Conservation (phyloP, 2,888 invertebrate species). For the Brenthis hecate region DNA sequence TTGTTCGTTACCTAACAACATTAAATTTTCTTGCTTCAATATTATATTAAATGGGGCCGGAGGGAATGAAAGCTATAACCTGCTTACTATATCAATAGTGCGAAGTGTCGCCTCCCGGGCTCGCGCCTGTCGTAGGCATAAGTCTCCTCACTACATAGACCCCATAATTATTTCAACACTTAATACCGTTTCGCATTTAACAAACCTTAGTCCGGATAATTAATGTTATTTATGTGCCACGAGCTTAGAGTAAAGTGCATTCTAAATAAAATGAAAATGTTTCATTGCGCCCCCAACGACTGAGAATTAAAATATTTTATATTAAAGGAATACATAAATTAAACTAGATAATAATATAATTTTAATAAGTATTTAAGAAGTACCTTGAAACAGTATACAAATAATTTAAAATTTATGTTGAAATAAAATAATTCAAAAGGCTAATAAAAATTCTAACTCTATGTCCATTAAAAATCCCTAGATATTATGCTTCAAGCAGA, state of each 20-base stretch:
- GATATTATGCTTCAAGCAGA: conserved; percentile 17
- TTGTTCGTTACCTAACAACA: conserved; percentile 25
- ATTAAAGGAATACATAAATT: background rate
- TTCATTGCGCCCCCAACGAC: conserved; percentile 6
- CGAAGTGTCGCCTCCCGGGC: conserved; percentile 24
- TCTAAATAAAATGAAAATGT: conserved; percentile 19
- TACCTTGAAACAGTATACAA: background rate
- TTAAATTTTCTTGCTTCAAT: conserved; percentile 29
- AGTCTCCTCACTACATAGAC: conserved; percentile 16
- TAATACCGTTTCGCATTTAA: conserved; percentile 33
- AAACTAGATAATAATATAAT: background rate
- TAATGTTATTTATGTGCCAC: conserved; percentile 21
- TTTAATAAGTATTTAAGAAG: background rate
- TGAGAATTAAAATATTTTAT: conserved; percentile 3
- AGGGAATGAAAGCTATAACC: conserved; percentile 25
- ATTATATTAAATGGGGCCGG: conserved; percentile 29
- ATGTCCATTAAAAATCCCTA: conserved; percentile 10
- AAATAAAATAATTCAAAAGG: background rate
- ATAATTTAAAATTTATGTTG: background rate
- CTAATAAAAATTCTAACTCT: background rate
- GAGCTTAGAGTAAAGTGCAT: conserved; percentile 23
- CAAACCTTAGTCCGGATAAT: conserved; percentile 17
- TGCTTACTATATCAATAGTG: conserved; percentile 29
- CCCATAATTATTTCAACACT: conserved; percentile 52
- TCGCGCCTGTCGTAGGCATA: conserved; percentile 14